These are phyloP conservation scores for Tinea semifulvella DNA, from an alignment of 2,888 invertebrate species.

Conservation along the genomic window DNA sequence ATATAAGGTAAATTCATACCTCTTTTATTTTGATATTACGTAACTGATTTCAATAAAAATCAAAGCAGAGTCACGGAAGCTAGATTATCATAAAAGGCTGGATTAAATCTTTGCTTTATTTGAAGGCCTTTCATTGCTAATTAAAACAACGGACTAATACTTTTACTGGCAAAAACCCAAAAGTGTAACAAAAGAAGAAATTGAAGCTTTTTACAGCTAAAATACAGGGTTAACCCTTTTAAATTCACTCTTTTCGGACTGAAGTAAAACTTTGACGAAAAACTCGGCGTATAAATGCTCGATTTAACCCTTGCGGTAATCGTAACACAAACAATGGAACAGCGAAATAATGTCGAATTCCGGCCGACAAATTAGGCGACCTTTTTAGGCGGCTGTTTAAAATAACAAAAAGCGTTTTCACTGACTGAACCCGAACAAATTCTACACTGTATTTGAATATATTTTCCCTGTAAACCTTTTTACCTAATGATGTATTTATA, in stretches of 20 bases:
- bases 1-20: no score
- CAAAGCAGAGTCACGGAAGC: no score
- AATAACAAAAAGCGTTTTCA: conserved; percentile 34
- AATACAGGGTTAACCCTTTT: conserved; percentile 50
- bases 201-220: conserved; percentile 51
- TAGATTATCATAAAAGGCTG: background rate
- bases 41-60: no score
- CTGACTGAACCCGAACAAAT: conserved; percentile 12
- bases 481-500: no score
- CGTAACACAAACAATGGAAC: conserved; percentile 59
- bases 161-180: background rate
- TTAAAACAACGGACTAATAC: conserved; percentile 7
- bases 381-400: conserved; percentile 47
- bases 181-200: conserved; percentile 34
- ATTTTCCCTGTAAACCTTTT: background rate
- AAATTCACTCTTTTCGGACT: conserved; percentile 45
- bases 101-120: background rate
- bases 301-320: conserved; percentile 60
- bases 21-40: no score
- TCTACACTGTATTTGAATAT: conserved; percentile 6
- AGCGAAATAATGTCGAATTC: conserved; percentile 59
- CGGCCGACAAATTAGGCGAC: conserved; percentile 60
- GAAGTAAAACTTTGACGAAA: conserved; percentile 51
- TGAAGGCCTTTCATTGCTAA: background rate
- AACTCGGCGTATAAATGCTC: conserved; percentile 52